A percentile compares a stretch with the other conserved stretches of the same genome.
phyloP scores from a whole-genome alignment of 2,797 vertebrate species.

The Galagoides demidoff region DNA sequence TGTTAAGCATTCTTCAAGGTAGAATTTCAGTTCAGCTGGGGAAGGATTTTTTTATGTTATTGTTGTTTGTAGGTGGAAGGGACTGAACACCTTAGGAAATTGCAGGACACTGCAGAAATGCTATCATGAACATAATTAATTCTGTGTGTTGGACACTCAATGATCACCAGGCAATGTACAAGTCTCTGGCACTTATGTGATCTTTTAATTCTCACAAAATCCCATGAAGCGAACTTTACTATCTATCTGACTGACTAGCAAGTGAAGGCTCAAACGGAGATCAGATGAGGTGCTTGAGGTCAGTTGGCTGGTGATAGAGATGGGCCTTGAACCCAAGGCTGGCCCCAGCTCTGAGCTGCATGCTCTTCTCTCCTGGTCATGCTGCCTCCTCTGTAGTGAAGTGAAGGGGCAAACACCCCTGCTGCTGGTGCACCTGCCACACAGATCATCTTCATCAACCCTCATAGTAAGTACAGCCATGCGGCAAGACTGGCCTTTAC shows the following conservation, averaged over 20 bases:
- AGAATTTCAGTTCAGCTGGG: background rate
- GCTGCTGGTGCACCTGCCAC: background rate
- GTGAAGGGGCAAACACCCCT: background rate
- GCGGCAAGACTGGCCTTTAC: background rate
- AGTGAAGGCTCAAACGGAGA: background rate
- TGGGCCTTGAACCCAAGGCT: background rate
- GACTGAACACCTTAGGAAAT: background rate
- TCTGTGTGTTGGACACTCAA: background rate
- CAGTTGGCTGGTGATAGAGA: rapidly evolving
- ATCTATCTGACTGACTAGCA: background rate
- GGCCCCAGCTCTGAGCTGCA: background rate
- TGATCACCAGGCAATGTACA: background rate
- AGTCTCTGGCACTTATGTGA: background rate
- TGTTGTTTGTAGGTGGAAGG: background rate
- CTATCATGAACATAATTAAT: background rate
- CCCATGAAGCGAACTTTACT: background rate
- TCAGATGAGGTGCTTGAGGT: background rate
- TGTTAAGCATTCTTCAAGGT: background rate
- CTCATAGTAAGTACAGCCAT: rapidly evolving
- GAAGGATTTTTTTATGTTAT: background rate
- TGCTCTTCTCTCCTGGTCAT: rapidly evolving
- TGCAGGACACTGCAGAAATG: background rate
- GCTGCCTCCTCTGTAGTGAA: background rate
- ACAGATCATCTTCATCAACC: background rate
- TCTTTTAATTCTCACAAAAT: background rate